These are phyloP conservation scores for Acipenser oxyrinchus DNA, from an alignment of 2,797 vertebrate genomes.

Conservation along the genomic window DNA sequence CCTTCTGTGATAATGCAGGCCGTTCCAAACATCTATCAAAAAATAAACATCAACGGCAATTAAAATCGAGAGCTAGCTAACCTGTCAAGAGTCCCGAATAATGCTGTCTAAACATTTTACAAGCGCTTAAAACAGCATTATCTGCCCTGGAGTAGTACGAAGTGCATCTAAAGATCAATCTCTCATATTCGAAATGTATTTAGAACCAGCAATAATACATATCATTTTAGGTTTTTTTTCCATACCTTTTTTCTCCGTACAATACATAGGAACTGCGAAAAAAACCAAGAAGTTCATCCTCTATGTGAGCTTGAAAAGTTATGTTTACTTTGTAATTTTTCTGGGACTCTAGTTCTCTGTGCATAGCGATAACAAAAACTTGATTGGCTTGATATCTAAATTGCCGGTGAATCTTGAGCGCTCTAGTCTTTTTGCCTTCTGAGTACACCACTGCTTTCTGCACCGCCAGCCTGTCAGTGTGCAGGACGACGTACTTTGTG, in stretches of 20 bases:
- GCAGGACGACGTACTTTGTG: constrained; percentile 84
- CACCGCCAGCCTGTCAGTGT: constrained; percentile 75
- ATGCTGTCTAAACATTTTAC: no score
- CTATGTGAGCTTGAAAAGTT: constrained; percentile 79
- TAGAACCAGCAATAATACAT: no score
- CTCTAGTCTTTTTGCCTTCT: constrained; percentile 48
- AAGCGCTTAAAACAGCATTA: background rate
- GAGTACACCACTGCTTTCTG: constrained; percentile 59
- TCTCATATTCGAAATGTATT: no score
- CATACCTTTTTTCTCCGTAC: constrained; percentile 80
- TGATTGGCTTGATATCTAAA: constrained; percentile 78
- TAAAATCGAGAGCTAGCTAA: no score
- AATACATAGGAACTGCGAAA: constrained; percentile 86
- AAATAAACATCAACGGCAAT: no score
- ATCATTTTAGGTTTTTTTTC: no score
- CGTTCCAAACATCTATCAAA: no score
- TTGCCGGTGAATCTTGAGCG: constrained; percentile 71
- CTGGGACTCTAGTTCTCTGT: constrained; percentile 76
- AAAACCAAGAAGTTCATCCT: constrained; percentile 89
- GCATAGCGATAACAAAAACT: constrained; percentile 81
- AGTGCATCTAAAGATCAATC: no score
- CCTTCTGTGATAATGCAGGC: no score
- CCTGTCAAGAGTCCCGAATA: no score
- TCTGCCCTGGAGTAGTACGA: no score
- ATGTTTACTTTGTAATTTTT: constrained; percentile 81